Base-by-base conservation (phyloP, 2,888 invertebrate genomes). In the Bhutanitis thaidina region DNA sequence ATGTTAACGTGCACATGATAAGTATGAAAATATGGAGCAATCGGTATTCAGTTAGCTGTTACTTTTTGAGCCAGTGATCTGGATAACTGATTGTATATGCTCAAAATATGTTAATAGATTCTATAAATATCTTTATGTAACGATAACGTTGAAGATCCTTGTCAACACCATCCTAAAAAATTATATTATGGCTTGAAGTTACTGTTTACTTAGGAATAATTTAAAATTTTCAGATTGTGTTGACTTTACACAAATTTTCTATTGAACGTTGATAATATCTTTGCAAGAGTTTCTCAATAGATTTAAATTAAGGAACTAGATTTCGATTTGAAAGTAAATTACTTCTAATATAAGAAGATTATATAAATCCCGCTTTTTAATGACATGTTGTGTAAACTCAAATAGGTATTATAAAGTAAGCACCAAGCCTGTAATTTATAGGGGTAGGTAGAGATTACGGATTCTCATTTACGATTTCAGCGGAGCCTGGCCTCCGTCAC, bases 51-150 rank as follows among this genome's bases (percentile, higher is more conserved):
- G 29, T 35, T 29, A 43, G 16, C 15, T 43, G 36, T 43, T 36
- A 43, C 48, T 52, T 54, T 54, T 45, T 52, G 15, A 49, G 34
- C 25, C 54, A 52, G 16, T 49, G 51, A 43, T 25, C 45, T 49
- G 49, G 30, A 49, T 43, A 45, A 46, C 48, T 20, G 12, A 25
- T 27, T 36, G 8, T 36, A 30, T 43, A 49, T 43, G 7, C 37
- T 27, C 16, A 37, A 43, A 43, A 13, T 43, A 36, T 43, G 37
- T 49, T 37, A 49, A 49, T 43, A 12, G 20, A 20, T 36, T 35
- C 25, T 36, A n/a, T 34, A 34, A 49, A 43, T n/a, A 43, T n/a
- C 37, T 8, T 40, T 43, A 27, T 36, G 10, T 49, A 9, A 43
- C 37, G 20, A 37, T 14, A 40, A 43, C 43, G 43, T 49, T 30